Evolutionary conservation across 2,797 vertebrate genomes (phyloP).

Genomic region (Sphenopsis melanotis): DNA sequence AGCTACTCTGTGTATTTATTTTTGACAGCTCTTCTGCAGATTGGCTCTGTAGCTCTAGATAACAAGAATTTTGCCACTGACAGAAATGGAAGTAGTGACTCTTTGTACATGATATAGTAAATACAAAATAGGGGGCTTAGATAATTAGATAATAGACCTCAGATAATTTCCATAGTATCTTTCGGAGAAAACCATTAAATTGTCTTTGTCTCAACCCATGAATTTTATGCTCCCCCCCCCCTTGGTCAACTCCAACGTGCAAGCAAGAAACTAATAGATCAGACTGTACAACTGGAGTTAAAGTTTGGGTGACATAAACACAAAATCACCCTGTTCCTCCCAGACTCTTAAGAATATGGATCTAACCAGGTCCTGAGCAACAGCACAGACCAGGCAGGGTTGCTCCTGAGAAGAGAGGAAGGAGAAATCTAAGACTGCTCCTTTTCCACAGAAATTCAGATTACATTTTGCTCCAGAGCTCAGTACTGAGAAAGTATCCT

Average conservation of each 20-base stretch:
- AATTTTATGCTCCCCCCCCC: rapidly evolving
- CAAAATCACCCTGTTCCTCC: background rate
- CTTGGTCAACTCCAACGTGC: background rate
- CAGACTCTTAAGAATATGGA: background rate
- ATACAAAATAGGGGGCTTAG: background rate
- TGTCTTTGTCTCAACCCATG: background rate
- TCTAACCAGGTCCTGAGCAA: background rate
- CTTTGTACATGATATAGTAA: background rate
- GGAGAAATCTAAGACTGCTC: background rate
- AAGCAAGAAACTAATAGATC: background rate
- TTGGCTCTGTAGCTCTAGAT: background rate
- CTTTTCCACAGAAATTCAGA: background rate
- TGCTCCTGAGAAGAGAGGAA: background rate
- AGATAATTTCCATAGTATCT: background rate
- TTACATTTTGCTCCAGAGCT: background rate
- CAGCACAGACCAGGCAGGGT: background rate
- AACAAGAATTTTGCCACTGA: background rate
- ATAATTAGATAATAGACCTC: background rate
- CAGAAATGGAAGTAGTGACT: background rate
- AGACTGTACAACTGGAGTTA: background rate
- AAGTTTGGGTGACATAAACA: background rate
- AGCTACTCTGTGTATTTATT: background rate
- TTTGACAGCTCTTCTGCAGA: background rate
- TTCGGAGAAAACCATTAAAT: background rate
- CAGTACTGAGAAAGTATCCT: background rate